Percentiles rank a stretch among this genome's conserved stretches.
These are phyloP conservation scores for Metopia argyrocephala DNA, from an alignment of 2,888 invertebrate genomes.

Conservation along the genomic window DNA sequence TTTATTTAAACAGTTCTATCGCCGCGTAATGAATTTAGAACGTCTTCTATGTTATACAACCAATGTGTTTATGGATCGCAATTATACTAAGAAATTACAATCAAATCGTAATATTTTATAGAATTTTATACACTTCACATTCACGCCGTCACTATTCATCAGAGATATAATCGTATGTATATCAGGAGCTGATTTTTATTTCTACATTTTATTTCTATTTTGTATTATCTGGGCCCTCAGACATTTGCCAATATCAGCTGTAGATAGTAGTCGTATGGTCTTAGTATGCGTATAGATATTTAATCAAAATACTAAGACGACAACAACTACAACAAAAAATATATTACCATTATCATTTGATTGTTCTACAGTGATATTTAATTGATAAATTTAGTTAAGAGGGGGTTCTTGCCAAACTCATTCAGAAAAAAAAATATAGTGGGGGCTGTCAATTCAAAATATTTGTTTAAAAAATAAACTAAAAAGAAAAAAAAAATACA, in stretches of 20 bases:
- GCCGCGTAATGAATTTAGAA: constrained; percentile 10
- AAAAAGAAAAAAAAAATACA: background rate
- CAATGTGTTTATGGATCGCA: constrained; percentile 48
- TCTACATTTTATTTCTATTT: no score
- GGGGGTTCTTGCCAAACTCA: constrained; percentile 1
- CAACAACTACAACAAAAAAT: background rate
- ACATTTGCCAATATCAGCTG: constrained; percentile 59
- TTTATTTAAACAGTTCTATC: background rate
- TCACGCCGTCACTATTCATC: constrained; percentile 5
- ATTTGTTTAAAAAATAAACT: no score
- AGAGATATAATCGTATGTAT: no score
- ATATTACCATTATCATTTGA: constrained; percentile 1
- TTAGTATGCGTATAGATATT: constrained; percentile 30
- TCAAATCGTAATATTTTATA: constrained; percentile 40
- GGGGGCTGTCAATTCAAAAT: background rate
- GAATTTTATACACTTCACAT: constrained; percentile 30
- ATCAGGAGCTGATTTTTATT: constrained; percentile 11
- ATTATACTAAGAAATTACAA: constrained; percentile 37
- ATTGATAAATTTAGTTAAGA: constrained; percentile 42
- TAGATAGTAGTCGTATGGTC: constrained; percentile 31
- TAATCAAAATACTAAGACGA: constrained; percentile 43
- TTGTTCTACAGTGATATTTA: constrained; percentile 21
- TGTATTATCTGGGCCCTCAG: constrained; percentile 58
- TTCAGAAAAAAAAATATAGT: background rate
- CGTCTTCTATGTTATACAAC: constrained; percentile 35